Evolutionary conservation across 2,113 vertebrate genomes (phyloP).

Genomic region (Megalops atlanticus): DNA sequence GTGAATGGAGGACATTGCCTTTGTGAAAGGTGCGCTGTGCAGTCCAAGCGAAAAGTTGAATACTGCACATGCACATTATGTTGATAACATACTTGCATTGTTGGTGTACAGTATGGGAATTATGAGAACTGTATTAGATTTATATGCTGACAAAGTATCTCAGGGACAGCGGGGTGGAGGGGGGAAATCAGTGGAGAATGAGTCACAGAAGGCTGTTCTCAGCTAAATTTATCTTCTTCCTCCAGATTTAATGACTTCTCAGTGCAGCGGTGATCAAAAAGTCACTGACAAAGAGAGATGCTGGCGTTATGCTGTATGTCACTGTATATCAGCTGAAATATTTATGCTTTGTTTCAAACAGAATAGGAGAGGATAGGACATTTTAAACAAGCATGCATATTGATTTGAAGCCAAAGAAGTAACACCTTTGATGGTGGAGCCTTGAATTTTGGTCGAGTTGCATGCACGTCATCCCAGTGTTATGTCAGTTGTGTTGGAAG

Average conservation of each 20-base stretch:
- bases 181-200: not conserved
- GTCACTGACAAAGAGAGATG: not conserved
- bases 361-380: not conserved
- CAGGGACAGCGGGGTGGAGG: not conserved
- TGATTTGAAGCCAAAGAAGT: not conserved
- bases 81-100: not conserved
- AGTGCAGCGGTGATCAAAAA: not conserved
- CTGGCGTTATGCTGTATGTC: not conserved
- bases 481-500: not conserved
- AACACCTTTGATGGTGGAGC: not conserved
- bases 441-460: not conserved
- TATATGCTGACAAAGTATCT: not conserved
- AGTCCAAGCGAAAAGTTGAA: not conserved
- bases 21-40: not conserved
- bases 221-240: not conserved
- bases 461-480: not conserved
- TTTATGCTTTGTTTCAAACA: not conserved
- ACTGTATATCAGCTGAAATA: not conserved
- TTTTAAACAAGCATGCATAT: not conserved
- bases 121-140: not conserved
- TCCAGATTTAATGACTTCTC: not conserved
- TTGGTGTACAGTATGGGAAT: not conserved
- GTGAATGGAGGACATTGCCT: not conserved
- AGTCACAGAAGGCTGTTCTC: not conserved
- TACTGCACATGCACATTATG: not conserved